Evolutionary conservation across 2,113 vertebrate genomes (phyloP), one percentile per base, ranked within the genome.

Genomic region (Kryptolebias marmoratus): DNA sequence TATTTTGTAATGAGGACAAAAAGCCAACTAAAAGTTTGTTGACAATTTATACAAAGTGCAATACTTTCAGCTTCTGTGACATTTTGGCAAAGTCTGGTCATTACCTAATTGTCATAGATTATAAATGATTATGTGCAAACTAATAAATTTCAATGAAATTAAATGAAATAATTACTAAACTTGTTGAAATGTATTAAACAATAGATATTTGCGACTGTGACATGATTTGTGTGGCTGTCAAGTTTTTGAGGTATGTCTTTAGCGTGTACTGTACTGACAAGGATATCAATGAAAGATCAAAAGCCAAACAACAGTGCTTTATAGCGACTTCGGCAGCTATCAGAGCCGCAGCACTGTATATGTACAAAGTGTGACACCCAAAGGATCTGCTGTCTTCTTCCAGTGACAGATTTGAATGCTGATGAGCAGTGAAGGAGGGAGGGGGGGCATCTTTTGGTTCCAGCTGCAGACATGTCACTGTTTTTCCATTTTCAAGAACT

Each of bases 1-100:
- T 89, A 61, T 67, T 81, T 72, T 75, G 71, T 91, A 93, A 94
- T 90, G 85, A 93, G 89, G 85, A 93, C 83, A 86, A 90, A 91
- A 89, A 83, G 80, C 75, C 49, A 27, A 71, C 67, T 72, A 70
- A 69, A 73, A 64, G 75, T 82, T 85, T 85, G 82, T 77, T 63
- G 70, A 81, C 55, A 67, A 75, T 85, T 83, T 85, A 82, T 82
- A 77, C 63, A 66, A 53, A 64, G 75, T n/a, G 65, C 69, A 66
- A 64, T 63, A 57, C 75, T 70, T 80, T 75, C 22, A 78, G 72
- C 53, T 76, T 54, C 42, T 10, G 80, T 69, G 72, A 87, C 77
- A 76, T 77, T 80, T 77, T 59, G 50, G 45, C 5, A 13, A 30
- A 55, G 30, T 31, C 30, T 14, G 28, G 16, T 13, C 48, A 8